Evolutionary conservation across 1,140 invertebrate genomes (phyloP), one percentile per base, ranked within the genome.

Genomic region (Diabrotica virgifera): DNA sequence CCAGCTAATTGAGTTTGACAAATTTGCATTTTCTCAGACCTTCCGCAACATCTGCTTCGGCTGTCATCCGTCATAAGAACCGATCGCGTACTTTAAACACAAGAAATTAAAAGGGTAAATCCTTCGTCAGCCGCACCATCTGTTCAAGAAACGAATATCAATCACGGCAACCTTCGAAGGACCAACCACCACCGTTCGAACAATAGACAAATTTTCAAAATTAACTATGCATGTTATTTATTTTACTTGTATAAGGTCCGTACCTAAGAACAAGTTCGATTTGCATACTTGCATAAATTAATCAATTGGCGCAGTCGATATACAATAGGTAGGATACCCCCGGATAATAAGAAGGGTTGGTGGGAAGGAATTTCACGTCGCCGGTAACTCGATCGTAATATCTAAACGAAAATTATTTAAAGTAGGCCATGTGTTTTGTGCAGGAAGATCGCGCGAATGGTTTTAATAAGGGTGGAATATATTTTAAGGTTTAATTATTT

Each of bases 221-320:
- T 59, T 59, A 59, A 59, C 58, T 59, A 59, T 59, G 58, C 58
- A 59, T 59, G 58, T 40, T 59, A 59, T 59, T 59, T 59, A 59
- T 38, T 59, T 59, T 59, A 38, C 38, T 50, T 37, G 40, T 46
- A 50, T 35, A 10, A 35, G 40, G 46, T 13, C 58, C 58, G 38
- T 59, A 59, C 58, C 58, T 59, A 59, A 37, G 58, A 59, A 59
- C 58, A 51, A 46, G 58, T 59, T 59, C 38, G 12, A 59, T 59
- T 59, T 59, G 58, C 58, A 59, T 59, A 59, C 58, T 59, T 59
- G 58, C 58, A 59, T 59, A 59, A 46, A 59, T 59, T 59, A 59
- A 38, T 46, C 40, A 46, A 46, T n/a, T 46, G 40, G 40, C 40
- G 40, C 38, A 59, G 46, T 35, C 58, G 58, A 59, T 59, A 40